Evolutionary conservation across 2,888 invertebrate species (phyloP).

Genomic region (Hedychridium roseum): DNA sequence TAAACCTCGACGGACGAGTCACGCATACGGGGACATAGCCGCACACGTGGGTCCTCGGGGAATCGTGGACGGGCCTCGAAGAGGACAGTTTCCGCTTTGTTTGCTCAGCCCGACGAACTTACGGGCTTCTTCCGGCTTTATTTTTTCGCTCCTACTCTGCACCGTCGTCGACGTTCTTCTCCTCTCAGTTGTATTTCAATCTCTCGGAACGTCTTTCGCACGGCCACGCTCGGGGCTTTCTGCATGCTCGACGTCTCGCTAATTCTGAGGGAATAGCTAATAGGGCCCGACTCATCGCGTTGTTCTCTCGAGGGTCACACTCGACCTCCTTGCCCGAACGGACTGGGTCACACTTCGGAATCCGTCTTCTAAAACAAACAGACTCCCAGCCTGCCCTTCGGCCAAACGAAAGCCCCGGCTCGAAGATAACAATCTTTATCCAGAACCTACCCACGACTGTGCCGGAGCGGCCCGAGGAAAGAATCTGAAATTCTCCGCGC

Average conservation of each 20-base stretch:
- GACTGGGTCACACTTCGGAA: conserved; percentile 4
- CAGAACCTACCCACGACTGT: too few relatives aligned
- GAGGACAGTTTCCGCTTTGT: conserved; percentile 27
- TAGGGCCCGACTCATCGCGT: conserved; percentile 28
- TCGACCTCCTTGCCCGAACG: background rate
- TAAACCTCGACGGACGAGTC: conserved; percentile 32
- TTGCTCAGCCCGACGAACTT: conserved; percentile 25
- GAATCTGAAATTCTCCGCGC: too few relatives aligned
- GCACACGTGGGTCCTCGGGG: conserved; percentile 5
- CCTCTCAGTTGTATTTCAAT: conserved; percentile 16
- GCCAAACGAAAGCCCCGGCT: too few relatives aligned
- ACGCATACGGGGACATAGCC: background rate
- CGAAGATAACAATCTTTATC: too few relatives aligned
- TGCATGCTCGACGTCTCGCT: conserved; percentile 45
- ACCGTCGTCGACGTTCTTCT: too few relatives aligned
- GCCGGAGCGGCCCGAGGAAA: too few relatives aligned
- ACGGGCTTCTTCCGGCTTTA: conserved; percentile 1
- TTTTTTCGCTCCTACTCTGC: too few relatives aligned
- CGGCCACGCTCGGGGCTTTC: conserved; percentile 13
- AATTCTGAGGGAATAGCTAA: conserved; percentile 58
- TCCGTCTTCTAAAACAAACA: too few relatives aligned
- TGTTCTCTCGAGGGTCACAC: background rate
- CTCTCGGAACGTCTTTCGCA: too few relatives aligned
- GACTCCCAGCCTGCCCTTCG: too few relatives aligned
- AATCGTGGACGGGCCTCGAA: conserved; percentile 3